Evolutionary conservation across 2,113 vertebrate species (phyloP).

Genomic region (Lathamus discolor): DNA sequence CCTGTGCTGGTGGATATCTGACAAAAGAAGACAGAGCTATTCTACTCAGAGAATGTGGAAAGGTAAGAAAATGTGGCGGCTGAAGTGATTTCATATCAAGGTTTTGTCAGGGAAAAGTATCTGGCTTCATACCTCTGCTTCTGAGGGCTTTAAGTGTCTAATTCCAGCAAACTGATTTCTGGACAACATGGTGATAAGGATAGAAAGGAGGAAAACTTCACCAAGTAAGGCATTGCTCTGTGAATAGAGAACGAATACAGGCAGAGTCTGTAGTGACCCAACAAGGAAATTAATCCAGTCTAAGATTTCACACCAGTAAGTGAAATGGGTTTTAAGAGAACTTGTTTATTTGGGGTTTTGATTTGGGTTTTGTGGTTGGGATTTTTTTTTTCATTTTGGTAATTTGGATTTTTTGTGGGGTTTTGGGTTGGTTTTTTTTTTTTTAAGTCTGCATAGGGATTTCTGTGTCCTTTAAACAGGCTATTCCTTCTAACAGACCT

Average conservation of each 20-base stretch:
- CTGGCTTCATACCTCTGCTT: neutral
- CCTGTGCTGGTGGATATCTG: neutral
- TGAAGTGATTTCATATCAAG: neutral
- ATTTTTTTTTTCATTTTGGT: neutral
- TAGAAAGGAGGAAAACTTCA: neutral
- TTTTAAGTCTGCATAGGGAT: neutral
- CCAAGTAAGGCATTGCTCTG: neutral
- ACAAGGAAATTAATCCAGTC: neutral
- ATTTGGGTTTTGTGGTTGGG: neutral
- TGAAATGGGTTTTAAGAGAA: neutral
- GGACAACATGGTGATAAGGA: neutral
- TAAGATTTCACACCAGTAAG: neutral
- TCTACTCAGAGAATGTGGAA: neutral
- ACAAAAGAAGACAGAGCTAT: neutral
- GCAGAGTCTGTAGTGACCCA: neutral
- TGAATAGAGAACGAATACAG: neutral
- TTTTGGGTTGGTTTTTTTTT: fast-evolving
- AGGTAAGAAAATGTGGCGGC: neutral
- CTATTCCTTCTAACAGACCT: neutral
- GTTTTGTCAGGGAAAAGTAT: neutral
- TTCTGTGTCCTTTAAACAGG: neutral
- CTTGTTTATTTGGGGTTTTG: neutral
- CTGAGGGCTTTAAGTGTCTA: neutral
- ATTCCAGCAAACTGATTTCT: neutral
- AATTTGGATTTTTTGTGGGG: neutral